Evolutionary conservation across 2,888 invertebrate genomes (phyloP).

Genomic region (Adela reaumurella): DNA sequence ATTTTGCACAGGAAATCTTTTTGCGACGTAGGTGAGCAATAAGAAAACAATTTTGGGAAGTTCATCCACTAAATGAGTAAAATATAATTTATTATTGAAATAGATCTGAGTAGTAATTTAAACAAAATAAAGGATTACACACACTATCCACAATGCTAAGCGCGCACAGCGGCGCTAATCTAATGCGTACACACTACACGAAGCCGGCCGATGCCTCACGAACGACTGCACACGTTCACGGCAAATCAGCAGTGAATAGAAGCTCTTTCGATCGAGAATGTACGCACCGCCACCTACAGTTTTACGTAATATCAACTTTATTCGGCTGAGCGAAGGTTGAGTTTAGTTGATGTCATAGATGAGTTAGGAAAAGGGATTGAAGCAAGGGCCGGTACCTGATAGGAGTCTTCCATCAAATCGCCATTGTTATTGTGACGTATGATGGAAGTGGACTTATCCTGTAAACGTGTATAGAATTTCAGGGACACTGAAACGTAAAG

Average conservation of each 20-base stretch:
- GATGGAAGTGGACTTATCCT: not conserved
- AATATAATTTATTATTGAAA: too few species aligned
- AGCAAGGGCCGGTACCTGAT: not conserved
- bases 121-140: not conserved
- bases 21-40: too few species aligned
- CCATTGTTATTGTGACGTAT: not conserved
- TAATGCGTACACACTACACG: not conserved
- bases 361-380: too few species aligned
- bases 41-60: too few species aligned
- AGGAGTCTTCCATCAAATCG: not conserved
- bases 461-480: not conserved
- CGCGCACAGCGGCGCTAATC: not conserved
- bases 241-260: not conserved
- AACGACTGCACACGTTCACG: not conserved
- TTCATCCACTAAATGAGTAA: too few species aligned
- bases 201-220: not conserved
- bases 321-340: too few species aligned
- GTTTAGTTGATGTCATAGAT: too few species aligned
- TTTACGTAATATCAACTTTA: too few species aligned
- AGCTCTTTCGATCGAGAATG: not conserved
- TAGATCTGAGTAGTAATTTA: too few species aligned
- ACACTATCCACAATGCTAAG: not conserved
- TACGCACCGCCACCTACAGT: too few species aligned
- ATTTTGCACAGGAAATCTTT: too few species aligned
- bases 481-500: too few species aligned